Percentiles rank a stretch among this genome's conserved stretches.
These are phyloP conservation scores for Panurus biarmicus DNA, from an alignment of 2,113 vertebrate species.

Conservation along the genomic window DNA sequence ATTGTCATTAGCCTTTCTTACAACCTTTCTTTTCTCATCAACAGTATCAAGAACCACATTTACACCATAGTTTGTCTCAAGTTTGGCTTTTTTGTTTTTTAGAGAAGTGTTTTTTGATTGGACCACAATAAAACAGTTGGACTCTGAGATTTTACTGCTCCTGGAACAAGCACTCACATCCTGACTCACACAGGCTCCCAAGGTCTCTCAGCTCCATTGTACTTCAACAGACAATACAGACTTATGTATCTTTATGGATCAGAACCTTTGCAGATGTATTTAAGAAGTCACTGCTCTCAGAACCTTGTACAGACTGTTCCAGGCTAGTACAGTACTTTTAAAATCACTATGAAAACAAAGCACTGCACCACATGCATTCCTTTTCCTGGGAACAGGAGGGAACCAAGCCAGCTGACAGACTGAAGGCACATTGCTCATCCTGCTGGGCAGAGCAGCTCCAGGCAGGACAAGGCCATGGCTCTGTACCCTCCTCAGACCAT, in stretches of 20 bases:
- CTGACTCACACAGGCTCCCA: not conserved
- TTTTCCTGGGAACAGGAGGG: not conserved
- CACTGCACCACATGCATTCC: fast-evolving
- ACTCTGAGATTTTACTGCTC: not conserved
- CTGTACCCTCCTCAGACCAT: not conserved
- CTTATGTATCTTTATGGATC: fast-evolving
- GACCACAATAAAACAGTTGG: not conserved
- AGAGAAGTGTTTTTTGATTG: not conserved
- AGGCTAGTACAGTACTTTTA: not conserved
- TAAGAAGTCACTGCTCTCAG: not conserved
- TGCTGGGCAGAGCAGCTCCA: not conserved
- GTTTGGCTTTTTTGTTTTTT: not conserved
- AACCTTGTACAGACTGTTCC: not conserved
- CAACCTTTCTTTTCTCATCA: not conserved
- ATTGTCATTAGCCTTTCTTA: not conserved
- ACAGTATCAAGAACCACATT: not conserved
- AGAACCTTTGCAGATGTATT: not conserved
- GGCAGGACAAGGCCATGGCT: not conserved
- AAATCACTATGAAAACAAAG: not conserved
- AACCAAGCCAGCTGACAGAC: not conserved
- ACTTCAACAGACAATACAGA: not conserved
- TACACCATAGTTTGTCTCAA: fast-evolving
- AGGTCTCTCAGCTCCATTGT: not conserved
- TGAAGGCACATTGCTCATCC: not conserved
- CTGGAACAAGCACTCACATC: not conserved